Conservation (phyloP, 2,113 vertebrate species). For the Scolopax mira region DNA sequence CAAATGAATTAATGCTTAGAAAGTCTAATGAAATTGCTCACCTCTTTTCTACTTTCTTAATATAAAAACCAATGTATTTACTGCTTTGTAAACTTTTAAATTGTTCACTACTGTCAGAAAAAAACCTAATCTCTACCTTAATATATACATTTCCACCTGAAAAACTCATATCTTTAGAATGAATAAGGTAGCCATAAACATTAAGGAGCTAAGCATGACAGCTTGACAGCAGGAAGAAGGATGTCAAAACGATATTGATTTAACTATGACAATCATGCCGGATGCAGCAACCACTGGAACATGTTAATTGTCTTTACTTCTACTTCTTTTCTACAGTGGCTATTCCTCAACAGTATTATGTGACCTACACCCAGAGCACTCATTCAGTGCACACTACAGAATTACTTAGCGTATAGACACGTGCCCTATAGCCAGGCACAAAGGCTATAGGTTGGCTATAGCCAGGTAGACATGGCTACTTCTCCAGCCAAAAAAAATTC, state of each 20-base stretch:
- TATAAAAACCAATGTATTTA: not conserved
- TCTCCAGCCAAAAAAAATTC: not conserved
- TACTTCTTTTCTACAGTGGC: not conserved
- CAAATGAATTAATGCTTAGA: not conserved
- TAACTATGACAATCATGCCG: not conserved
- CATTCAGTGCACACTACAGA: not conserved
- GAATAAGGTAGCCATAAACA: not conserved
- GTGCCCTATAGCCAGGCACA: accelerated
- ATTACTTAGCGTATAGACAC: not conserved
- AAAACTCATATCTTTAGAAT: not conserved
- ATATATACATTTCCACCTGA: not conserved
- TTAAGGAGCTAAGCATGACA: not conserved
- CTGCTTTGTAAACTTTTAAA: not conserved
- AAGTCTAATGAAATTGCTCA: not conserved
- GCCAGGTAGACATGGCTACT: not conserved
- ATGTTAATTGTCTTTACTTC: not conserved
- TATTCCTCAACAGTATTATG: not conserved
- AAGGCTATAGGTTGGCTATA: no score
- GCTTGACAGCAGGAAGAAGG: not conserved
- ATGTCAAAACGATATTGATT: not conserved
- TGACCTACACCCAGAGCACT: not conserved
- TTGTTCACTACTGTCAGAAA: not conserved
- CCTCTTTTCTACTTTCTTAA: not conserved
- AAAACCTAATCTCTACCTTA: accelerated
- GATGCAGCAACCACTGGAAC: not conserved